Evolutionary conservation across 2,797 vertebrate genomes (phyloP).

Genomic region (Hephaestus fuliginosus): DNA sequence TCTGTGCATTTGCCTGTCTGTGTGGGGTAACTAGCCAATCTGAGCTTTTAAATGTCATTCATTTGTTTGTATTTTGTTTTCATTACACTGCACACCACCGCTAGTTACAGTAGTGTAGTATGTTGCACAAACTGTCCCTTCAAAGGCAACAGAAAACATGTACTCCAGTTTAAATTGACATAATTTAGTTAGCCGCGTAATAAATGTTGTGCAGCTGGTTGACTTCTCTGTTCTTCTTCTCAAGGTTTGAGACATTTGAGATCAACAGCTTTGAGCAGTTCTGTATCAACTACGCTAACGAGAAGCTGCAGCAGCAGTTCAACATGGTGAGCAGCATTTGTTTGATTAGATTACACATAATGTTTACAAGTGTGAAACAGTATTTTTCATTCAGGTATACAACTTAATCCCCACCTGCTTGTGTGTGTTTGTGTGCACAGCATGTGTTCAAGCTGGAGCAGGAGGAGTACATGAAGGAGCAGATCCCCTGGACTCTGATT

Average conservation of each 20-base stretch:
- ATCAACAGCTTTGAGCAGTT: conserved; percentile 99
- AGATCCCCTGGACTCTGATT: conserved; percentile 99
- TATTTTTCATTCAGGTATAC: background rate
- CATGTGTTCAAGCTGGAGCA: conserved; percentile 99
- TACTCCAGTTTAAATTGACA: background rate
- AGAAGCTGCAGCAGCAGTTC: conserved; percentile 99
- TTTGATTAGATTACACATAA: background rate
- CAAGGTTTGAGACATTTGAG: conserved; percentile 98
- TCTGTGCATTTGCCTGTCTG: conserved; percentile 3
- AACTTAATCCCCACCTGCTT: background rate
- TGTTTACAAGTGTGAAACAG: background rate
- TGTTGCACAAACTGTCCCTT: background rate
- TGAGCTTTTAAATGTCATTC: background rate
- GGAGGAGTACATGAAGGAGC: conserved; percentile 98
- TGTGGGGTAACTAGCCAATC: background rate
- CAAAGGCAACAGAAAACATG: background rate
- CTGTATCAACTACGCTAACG: conserved; percentile 99
- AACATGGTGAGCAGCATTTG: conserved; percentile 92
- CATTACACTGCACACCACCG: background rate
- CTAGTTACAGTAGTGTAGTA: background rate
- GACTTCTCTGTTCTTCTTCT: conserved; percentile 18
- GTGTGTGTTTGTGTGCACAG: conserved; percentile 73
- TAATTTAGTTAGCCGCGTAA: background rate
- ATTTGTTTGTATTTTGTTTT: background rate
- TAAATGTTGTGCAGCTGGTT: background rate